Evolutionary conservation across 1,140 invertebrate species (phyloP).

Genomic region (Aphis craccivora): DNA sequence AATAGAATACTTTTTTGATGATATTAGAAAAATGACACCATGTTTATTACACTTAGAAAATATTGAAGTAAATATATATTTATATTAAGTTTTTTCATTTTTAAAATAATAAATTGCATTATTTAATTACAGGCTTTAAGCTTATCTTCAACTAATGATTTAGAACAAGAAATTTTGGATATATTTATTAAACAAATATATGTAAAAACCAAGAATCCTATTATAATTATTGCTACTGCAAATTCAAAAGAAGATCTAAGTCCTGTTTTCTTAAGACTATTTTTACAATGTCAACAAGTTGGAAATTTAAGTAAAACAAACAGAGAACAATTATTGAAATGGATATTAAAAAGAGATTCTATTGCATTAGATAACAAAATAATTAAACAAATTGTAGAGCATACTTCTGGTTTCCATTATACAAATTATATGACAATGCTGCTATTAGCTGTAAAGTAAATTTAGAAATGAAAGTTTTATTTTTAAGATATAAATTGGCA

Average conservation of each 20-base stretch:
- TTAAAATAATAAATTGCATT: not conserved
- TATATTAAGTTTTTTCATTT: not conserved
- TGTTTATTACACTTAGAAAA: constrained; percentile 46
- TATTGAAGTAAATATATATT: constrained; percentile 19
- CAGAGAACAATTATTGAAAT: constrained; percentile 49
- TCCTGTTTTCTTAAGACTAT: constrained; percentile 42
- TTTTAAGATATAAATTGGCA: not conserved
- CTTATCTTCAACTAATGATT: constrained; percentile 31
- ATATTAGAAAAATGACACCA: constrained; percentile 14
- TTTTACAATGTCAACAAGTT: constrained; percentile 9
- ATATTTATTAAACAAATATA: constrained; percentile 23
- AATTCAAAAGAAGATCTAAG: constrained; percentile 39
- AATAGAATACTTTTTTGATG: constrained; percentile 48
- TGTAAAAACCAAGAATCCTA: constrained; percentile 20
- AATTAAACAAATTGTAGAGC: not conserved
- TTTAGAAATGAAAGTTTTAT: not conserved
- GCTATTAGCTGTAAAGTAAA: constrained; percentile 16
- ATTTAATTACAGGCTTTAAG: not conserved
- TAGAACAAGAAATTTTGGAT: constrained; percentile 37
- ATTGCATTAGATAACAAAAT: not conserved
- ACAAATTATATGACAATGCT: constrained; percentile 10
- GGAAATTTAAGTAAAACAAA: constrained; percentile 18
- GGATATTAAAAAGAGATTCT: constrained; percentile 44
- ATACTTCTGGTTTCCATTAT: constrained; percentile 49
- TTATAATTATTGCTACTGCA: constrained; percentile 43